Base-by-base conservation (phyloP, 2,888 invertebrate genomes). In the Oscheius sp. region DNA sequence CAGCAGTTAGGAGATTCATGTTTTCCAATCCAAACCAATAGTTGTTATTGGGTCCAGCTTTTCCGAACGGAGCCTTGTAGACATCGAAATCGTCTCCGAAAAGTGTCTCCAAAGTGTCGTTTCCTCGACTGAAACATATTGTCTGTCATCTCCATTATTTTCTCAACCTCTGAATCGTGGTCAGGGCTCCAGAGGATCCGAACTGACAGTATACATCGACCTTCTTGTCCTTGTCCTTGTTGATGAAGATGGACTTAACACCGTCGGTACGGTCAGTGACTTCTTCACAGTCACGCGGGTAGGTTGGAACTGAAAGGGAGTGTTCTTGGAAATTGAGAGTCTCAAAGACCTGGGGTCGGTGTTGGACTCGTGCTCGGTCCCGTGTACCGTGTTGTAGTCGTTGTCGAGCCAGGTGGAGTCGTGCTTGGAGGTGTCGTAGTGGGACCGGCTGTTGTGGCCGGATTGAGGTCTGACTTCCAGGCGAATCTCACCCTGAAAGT, bases 11-110 rank as follows among this genome's bases (percentile, higher is more conserved):
- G 2, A 10, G 7, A 48, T 79, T 10, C 78, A 82, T 80, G 60
- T 80, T 80, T 1, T 82, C 79, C 65, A 82, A 59, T n/a, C 82
- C 82, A 10, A 82, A 57, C 82, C 82, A 82, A 59, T 73, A 81
- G 59, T 79, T 76, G 42, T 73, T 75, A 48, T 65, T 78, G 0
- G 62, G 32, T 70, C 77, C 77, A 9, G 79, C 42, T 10, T 37
- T 63, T 53, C 82, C 81, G 35, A 78, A 74, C 13, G 48, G 68
- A 29, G 57, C 48, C 32, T 70, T 70, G 51, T 80, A 83, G 0
- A 0, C 37, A 1, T 0, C 42, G 5, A 35, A 9, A n/a, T 33
- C 29, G n/a, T 65, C 59, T 10, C 51, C 70, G 70, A 70, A 59
- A 37, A 3, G 9, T 2, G n/a, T 7, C 42, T 0, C 42, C 3